A percentile compares a stretch with the other conserved stretches of the same genome.
Evolutionary conservation across 2,113 vertebrate genomes (phyloP).

Genomic region (Thunnus maccoyii): DNA sequence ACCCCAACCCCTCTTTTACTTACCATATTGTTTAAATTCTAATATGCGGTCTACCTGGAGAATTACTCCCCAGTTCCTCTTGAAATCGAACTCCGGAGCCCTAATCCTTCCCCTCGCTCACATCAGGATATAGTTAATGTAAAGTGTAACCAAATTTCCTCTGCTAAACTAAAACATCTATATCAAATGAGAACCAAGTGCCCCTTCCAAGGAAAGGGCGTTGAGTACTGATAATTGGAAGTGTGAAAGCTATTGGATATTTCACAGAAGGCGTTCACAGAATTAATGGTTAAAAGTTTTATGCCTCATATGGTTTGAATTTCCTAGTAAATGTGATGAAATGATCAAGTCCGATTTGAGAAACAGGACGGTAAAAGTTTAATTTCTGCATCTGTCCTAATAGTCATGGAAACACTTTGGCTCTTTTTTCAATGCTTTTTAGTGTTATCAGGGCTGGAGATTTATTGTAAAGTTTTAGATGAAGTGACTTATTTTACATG

Average conservation of each 20-base stretch:
- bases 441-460: not conserved
- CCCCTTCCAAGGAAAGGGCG: slow-evolving; percentile 63
- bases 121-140: slow-evolving; percentile 84
- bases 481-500: not conserved
- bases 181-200: slow-evolving; percentile 78
- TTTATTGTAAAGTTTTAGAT: slow-evolving; percentile 4
- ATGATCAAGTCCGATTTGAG: slow-evolving; percentile 54
- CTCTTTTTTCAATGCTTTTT: not conserved
- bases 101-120: slow-evolving; percentile 78
- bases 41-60: slow-evolving; percentile 75
- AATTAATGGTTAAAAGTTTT: slow-evolving; percentile 70
- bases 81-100: slow-evolving; percentile 80
- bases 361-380: slow-evolving; percentile 48
- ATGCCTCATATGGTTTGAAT: slow-evolving; percentile 76
- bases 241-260: slow-evolving; percentile 68
- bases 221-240: slow-evolving; percentile 69
- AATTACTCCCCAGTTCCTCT: slow-evolving; percentile 74
- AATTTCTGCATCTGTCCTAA: slow-evolving; percentile 23
- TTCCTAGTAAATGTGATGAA: slow-evolving; percentile 68
- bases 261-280: slow-evolving; percentile 59
- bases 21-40: slow-evolving; percentile 83
- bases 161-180: slow-evolving; percentile 84
- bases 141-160: slow-evolving; percentile 86
- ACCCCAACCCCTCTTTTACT: slow-evolving; percentile 57
- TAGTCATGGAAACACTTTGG: slow-evolving; percentile 1